Evolutionary conservation across 2,797 vertebrate species (phyloP), one percentile per base, ranked within the genome.

Genomic region (Ptychadena robeensis): DNA sequence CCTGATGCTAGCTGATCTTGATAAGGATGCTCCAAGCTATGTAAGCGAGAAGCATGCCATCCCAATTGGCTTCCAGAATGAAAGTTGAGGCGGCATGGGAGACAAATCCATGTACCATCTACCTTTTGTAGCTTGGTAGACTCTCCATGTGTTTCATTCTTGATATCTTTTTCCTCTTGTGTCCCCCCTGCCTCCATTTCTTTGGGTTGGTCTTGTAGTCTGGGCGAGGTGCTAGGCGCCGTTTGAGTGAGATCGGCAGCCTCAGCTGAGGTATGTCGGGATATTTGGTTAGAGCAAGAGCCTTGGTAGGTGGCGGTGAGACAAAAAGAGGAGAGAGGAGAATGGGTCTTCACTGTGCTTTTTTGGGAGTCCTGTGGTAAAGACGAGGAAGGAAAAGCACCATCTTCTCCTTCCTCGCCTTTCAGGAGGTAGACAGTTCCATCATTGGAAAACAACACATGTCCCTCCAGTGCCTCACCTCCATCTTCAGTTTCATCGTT

Each of bases 221-320:
- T 87, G 89, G 90, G 61, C 71, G 90, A 86, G 75, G 40, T 66
- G 69, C 76, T 44, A 73, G 73, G 82, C 78, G 80, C 82, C 85
- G 79, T 68, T 80, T 86, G 82, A 87, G 64, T 88, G 88, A 84
- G 34, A 86, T 88, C 87, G 86, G 77, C 79, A 86, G 89, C 89
- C 76, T 82, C 70, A 37, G 81, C 88, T 92, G 91, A 92, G 91
- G 91, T 92, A 92, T 92, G 86, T 25, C 83, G 90, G 90, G 91
- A 90, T 90, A 92, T 92, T 92, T 92, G 91, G 91, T 92, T 90
- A 92, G 90, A 89, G 91, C 85, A 89, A 91, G 90, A 90, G 91
- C 91, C 91, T 91, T 91, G 91, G 88, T 91, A 91, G 84, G 91
- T 82, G 63, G 91, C 86, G 87, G 91, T 89, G 86, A 86, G 63